A percentile compares a stretch with the other conserved stretches of the same genome.
Evolutionary conservation across 2,888 invertebrate genomes (phyloP).

Genomic region (Drosophila vallismaia): DNA sequence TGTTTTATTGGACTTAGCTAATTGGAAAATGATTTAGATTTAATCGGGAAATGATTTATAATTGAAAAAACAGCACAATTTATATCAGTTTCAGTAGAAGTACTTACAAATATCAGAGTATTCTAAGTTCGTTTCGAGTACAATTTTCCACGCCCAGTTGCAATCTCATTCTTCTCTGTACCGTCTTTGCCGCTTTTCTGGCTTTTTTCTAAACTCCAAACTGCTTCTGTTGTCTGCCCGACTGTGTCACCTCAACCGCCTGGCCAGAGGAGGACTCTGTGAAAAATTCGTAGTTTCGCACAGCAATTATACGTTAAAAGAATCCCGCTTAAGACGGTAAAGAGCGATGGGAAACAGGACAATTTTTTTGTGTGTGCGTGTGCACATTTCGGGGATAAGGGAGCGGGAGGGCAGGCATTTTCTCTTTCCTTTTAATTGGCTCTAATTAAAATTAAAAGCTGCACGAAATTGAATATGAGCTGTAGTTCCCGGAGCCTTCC

Average conservation of each 20-base stretch:
- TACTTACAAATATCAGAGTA: background rate
- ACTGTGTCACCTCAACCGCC: slow-evolving; percentile 14
- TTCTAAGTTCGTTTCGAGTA: background rate
- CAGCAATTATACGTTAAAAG: slow-evolving; percentile 40
- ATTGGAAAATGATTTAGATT: background rate
- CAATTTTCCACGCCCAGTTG: background rate
- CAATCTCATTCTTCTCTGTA: background rate
- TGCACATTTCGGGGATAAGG: slow-evolving; percentile 42
- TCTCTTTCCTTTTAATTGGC: slow-evolving; percentile 76
- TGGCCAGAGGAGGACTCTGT: slow-evolving; percentile 4
- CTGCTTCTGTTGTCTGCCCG: slow-evolving; percentile 17
- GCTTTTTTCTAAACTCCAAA: slow-evolving; percentile 12
- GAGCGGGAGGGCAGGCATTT: slow-evolving; percentile 30
- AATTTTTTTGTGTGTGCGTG: slow-evolving; percentile 68
- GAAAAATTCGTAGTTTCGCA: slow-evolving; percentile 35
- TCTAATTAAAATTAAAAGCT: slow-evolving; percentile 78
- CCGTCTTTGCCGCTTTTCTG: slow-evolving; percentile 18
- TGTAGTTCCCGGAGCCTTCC: slow-evolving; percentile 7
- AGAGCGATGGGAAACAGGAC: slow-evolving; percentile 42
- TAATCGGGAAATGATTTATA: background rate
- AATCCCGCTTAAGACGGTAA: slow-evolving; percentile 29
- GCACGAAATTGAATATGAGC: slow-evolving; percentile 73
- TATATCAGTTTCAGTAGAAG: no score
- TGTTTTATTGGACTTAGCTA: background rate
- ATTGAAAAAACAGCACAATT: no score